Evolutionary conservation across 2,888 invertebrate genomes (phyloP), one percentile per base, ranked within the genome.

Genomic region (Apomyelois bistriatella): DNA sequence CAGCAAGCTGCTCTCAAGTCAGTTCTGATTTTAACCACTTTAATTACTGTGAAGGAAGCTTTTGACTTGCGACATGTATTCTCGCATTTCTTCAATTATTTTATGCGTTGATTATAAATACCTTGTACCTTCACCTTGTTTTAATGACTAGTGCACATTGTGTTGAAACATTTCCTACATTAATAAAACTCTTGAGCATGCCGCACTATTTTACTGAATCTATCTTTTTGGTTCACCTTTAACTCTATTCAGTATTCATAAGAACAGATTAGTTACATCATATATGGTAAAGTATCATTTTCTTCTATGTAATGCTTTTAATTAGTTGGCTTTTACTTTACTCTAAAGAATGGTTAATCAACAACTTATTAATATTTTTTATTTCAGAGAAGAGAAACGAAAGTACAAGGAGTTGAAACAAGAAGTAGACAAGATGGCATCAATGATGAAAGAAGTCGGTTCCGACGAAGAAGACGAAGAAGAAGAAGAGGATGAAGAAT

Each of bases 371-470:
- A 5, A 22, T 22, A 22, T 8, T 22, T 38, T 49, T 13, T 0
- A 22, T 32, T 42, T 53, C 68, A 93, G 93, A 66, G 94, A 95
- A 38, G 97, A 96, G 68, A 95, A 95, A 72, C 94, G 94, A 70
- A 96, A 95, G 81, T 96, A 94, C 82, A 96, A 95, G 72, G 93
- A 93, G 63, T 81, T 97, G 40, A 96, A 97, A 76, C 96, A 96
- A 62, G 97, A 97, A 85, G 96, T 96, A 8, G 96, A 96, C 72
- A 97, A 97, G 85, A 97, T 97, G 96, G 96, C 96, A 0, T 94
- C 94, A 12, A 91, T 96, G 71, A 94, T 97, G 94, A 96, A 95
- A 66, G 95, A 95, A 67, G 93, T 93, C 1, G 94, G 94, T 0
- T 94, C 94, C 5, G 95, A 94, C 1, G 93, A 93, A 0, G 93